phyloP scores from a whole-genome alignment of 2,888 invertebrate species.

The Thera obeliscata region DNA sequence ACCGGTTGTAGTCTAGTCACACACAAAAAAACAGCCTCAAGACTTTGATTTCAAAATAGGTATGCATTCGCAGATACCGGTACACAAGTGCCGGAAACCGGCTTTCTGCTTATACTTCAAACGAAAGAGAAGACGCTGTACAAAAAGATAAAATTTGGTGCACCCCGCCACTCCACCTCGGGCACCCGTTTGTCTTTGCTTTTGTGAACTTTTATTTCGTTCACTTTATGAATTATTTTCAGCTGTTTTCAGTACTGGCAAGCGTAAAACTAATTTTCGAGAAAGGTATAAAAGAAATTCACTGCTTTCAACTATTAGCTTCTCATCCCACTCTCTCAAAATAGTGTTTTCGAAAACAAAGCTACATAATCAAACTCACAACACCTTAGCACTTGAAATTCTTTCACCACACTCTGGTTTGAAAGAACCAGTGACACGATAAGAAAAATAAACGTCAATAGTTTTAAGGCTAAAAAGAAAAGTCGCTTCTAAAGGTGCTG shows the following conservation, averaged over 20 bases:
- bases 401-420: too few species aligned
- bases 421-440: too few species aligned
- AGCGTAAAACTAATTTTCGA: background rate
- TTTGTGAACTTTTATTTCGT: slow-evolving; percentile 80
- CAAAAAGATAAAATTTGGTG: slow-evolving; percentile 80
- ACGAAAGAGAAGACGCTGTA: slow-evolving; percentile 72
- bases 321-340: too few species aligned
- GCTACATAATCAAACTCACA: background rate
- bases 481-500: too few species aligned
- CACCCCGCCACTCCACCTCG: slow-evolving; percentile 58
- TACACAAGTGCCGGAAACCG: slow-evolving; percentile 5
- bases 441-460: background rate
- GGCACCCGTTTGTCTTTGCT: slow-evolving; percentile 80
- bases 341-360: background rate
- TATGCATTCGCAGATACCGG: background rate
- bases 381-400: too few species aligned
- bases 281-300: background rate
- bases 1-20: too few species aligned
- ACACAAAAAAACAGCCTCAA: too few species aligned
- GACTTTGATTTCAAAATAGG: too few species aligned
- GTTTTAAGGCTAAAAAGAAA: slow-evolving; percentile 5
- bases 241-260: slow-evolving; percentile 70
- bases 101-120: slow-evolving; percentile 3
- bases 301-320: too few species aligned
- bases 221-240: slow-evolving; percentile 81